phyloP scores from a whole-genome alignment of 2,888 invertebrate species.

The Melinopterus prodromus region DNA sequence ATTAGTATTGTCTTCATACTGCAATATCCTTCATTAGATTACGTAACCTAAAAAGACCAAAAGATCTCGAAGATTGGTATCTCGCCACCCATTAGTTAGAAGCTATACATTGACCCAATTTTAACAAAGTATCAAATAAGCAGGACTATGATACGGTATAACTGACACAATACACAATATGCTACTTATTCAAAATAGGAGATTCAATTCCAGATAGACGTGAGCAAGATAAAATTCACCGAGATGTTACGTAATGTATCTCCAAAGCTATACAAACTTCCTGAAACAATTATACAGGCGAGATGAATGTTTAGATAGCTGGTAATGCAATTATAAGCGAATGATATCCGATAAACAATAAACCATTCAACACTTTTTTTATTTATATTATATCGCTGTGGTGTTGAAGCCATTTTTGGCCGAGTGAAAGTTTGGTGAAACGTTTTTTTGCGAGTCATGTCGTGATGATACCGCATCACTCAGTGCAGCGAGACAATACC shows the following conservation, averaged over 20 bases:
- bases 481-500: background rate
- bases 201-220: background rate
- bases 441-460: background rate
- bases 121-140: background rate
- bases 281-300: background rate
- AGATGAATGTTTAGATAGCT: background rate
- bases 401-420: background rate
- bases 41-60: background rate
- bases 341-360: background rate
- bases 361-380: background rate
- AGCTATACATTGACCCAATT: background rate
- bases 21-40: background rate
- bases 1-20: background rate
- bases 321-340: background rate
- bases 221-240: background rate
- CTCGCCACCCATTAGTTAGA: background rate
- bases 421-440: background rate
- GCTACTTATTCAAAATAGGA: slow-evolving; percentile 4
- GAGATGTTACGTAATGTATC: background rate
- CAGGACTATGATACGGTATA: background rate
- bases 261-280: background rate
- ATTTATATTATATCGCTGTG: background rate
- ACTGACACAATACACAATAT: slow-evolving; percentile 4
- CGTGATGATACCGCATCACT: background rate
- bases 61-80: background rate